Evolutionary conservation across 2,113 vertebrate species (phyloP), one percentile per base, ranked within the genome.

Genomic region (Pandion haliaetus): DNA sequence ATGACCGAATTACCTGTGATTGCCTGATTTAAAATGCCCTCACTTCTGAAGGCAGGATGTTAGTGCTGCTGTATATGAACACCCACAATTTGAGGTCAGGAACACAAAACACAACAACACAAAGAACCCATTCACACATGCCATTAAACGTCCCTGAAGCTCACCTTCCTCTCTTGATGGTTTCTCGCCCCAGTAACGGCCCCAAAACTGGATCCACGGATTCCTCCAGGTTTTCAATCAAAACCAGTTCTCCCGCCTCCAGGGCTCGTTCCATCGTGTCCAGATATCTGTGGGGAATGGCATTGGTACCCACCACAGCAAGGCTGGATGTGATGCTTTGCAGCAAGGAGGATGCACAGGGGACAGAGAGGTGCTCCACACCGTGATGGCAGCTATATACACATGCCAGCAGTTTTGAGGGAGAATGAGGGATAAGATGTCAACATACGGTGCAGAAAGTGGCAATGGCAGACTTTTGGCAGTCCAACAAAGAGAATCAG

Each of bases 151-250:
- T 24, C 72, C 47, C 47, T 8, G 2, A n/a, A 13, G 24, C 98
- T 98, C 93, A 99, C 99, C 99, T 98, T 95, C 99, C 99, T 97
- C 99, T 99, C 91, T 99, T 99, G 86, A 99, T 99, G 24, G 99
- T 99, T 97, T 99, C 99, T 97, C 98, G 97, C 17, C 99, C 99
- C 70, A 99, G 97, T 74, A 99, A 95, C 0, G 99, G 99, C 47
- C 99, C 99, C 82, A 99, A 97, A 72, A 99, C 99, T 20, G 99
- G 99, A 97, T 99, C 99, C 52, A 99, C 61, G 0, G 94, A 98
- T 95, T 99, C 99, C 84, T 99, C 99, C 80, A 99, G 84, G 94
- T 99, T 99, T 97, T 99, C 99, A 65, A 99, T 99, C 65, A 99
- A 97, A 79, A 99, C 99, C 74, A 98, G 95, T 2, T 99, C 98